Evolutionary conservation across 2,888 invertebrate species (phyloP).

Genomic region (Beris chalybata): DNA sequence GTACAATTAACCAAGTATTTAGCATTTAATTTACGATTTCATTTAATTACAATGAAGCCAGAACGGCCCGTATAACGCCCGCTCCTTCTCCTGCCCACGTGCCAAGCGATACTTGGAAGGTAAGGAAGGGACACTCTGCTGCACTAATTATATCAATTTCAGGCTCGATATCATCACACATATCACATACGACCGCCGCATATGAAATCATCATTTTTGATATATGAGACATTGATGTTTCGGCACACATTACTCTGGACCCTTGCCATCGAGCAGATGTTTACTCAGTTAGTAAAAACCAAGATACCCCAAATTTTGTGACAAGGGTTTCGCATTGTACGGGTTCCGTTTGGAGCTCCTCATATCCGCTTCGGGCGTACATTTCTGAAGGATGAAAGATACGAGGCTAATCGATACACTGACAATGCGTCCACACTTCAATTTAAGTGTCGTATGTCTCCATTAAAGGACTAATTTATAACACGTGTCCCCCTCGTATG

Average conservation of each 20-base stretch:
- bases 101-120: background rate
- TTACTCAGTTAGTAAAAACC: constrained; percentile 8
- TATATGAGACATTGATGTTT: constrained; percentile 12
- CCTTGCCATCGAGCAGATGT: constrained; percentile 26
- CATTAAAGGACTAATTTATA: constrained; percentile 30
- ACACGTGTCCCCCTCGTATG: constrained; percentile 24
- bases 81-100: background rate
- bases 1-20: constrained; percentile 25
- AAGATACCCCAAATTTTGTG: too few species aligned
- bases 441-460: constrained; percentile 25
- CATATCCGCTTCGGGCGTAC: too few species aligned
- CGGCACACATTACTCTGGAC: constrained; percentile 1
- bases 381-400: background rate
- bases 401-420: constrained; percentile 20
- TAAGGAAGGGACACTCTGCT: constrained; percentile 6
- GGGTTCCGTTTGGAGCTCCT: too few species aligned
- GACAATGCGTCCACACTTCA: constrained; percentile 6
- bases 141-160: constrained; percentile 28
- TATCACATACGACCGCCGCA: background rate
- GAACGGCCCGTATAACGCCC: constrained; percentile 17
- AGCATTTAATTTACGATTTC: constrained; percentile 27
- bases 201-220: constrained; percentile 2
- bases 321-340: too few species aligned
- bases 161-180: constrained; percentile 1
- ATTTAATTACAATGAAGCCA: constrained; percentile 24